Conservation (phyloP, 2,797 vertebrate genomes). For the Alcedo quadribrachys region DNA sequence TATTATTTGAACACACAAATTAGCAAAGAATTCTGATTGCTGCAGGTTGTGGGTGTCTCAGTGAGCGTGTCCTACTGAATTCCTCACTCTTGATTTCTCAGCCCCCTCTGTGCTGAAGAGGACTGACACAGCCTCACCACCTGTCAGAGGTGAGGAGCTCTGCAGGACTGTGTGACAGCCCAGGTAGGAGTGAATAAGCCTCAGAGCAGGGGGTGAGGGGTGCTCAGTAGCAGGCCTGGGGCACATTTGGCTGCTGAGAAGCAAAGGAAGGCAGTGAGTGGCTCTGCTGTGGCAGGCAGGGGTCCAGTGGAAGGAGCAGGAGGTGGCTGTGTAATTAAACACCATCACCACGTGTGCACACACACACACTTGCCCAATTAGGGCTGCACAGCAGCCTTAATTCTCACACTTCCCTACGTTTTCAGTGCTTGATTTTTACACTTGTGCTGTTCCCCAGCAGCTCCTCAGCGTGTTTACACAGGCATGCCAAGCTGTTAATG, state of each 20-base stretch:
- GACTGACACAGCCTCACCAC: neutral
- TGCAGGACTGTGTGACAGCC: neutral
- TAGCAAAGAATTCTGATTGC: neutral
- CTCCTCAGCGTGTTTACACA: constrained; percentile 65
- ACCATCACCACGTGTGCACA: constrained; percentile 31
- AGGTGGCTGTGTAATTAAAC: constrained; percentile 57
- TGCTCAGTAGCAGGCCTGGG: constrained; percentile 40
- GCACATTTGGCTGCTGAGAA: constrained; percentile 47
- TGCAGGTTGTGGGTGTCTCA: neutral
- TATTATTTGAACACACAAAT: constrained; percentile 6
- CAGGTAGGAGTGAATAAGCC: neutral
- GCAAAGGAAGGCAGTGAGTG: constrained; percentile 54
- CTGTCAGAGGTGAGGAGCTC: constrained; percentile 4
- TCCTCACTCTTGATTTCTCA: neutral
- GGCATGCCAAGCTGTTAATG: constrained; percentile 54
- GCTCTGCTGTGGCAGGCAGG: neutral
- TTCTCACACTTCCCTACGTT: constrained; percentile 55
- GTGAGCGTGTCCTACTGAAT: neutral
- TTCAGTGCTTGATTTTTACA: constrained; percentile 46
- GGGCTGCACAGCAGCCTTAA: constrained; percentile 39
- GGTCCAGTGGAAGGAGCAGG: constrained; percentile 57
- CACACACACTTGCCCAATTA: constrained; percentile 59
- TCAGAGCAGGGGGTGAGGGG: too few species aligned
- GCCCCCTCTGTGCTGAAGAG: neutral
- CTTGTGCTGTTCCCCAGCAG: constrained; percentile 47